A percentile compares a stretch with the other conserved stretches of the same genome.
Conservation (phyloP, 1,140 invertebrate species). For the Heliconius congener region DNA sequence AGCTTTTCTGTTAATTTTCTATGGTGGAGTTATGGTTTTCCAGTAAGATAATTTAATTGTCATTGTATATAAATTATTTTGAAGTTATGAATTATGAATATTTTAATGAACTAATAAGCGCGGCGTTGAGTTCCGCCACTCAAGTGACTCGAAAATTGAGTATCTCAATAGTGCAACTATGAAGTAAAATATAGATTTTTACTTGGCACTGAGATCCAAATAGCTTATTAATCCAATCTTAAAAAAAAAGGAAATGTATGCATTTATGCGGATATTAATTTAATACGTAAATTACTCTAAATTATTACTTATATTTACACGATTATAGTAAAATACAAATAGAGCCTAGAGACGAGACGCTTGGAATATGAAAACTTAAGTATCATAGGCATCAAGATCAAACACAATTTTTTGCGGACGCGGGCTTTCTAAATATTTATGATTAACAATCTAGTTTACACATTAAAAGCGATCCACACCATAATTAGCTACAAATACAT, state of each 20-base stretch:
- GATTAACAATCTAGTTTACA: background rate
- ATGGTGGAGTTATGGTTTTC: background rate
- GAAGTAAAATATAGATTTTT: no score
- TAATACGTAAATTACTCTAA: no score
- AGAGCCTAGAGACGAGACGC: background rate
- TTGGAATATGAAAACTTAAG: background rate
- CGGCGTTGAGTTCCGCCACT: no score
- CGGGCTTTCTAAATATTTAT: background rate
- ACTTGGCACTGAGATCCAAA: no score
- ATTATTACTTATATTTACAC: background rate
- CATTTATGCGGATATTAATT: no score
- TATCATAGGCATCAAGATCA: background rate
- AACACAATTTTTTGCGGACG: background rate
- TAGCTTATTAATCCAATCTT: no score
- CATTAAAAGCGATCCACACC: background rate
- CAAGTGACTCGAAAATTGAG: no score
- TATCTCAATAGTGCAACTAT: no score
- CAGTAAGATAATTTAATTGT: background rate
- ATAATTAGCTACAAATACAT: background rate
- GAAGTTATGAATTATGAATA: no score
- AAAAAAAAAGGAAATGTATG: no score
- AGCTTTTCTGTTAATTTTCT: background rate
- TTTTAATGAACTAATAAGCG: background rate
- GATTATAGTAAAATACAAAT: background rate
- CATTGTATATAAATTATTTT: no score